Evolutionary conservation across 2,797 vertebrate genomes (phyloP).

Genomic region (Mionectes olivaceus): DNA sequence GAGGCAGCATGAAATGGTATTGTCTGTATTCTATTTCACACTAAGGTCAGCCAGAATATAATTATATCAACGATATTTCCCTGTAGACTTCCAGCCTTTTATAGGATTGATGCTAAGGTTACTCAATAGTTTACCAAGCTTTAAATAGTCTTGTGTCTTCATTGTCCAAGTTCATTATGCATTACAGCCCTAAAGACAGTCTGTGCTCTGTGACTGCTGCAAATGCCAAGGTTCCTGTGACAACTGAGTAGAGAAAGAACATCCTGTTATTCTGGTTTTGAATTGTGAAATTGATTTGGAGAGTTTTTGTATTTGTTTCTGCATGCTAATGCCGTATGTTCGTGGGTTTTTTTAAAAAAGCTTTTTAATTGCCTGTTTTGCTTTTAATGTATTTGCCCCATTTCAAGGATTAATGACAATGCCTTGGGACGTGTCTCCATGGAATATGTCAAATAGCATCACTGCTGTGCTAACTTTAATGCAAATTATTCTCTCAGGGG

Average conservation of each 20-base stretch:
- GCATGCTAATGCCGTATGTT: constrained; percentile 12
- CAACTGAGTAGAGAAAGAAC: background rate
- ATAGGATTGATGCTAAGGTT: constrained; percentile 38
- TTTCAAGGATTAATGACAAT: constrained; percentile 47
- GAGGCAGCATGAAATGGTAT: constrained; percentile 4
- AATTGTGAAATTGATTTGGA: constrained; percentile 16
- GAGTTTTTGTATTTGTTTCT: constrained; percentile 5
- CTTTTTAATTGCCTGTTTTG: constrained; percentile 38
- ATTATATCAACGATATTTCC: constrained; percentile 35
- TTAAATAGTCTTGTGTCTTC: constrained; percentile 28
- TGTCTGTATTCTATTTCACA: constrained; percentile 28
- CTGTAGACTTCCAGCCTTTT: constrained; percentile 39
- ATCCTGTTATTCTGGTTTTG: constrained; percentile 33
- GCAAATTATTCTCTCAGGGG: constrained; percentile 3
- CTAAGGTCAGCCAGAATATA: constrained; percentile 43
- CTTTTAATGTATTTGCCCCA: constrained; percentile 6
- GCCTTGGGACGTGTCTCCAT: constrained; percentile 4
- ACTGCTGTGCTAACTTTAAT: background rate
- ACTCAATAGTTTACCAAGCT: constrained; percentile 39
- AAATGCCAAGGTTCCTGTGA: constrained; percentile 52
- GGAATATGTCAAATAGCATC: constrained; percentile 31
- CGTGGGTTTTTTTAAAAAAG: background rate
- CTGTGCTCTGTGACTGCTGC: constrained; percentile 8
- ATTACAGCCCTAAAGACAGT: constrained; percentile 7
- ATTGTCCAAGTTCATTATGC: constrained; percentile 31